Percentiles rank a stretch among this genome's conserved stretches.
Conservation (phyloP, 2,888 invertebrate species). For the Crepidodera aurea region DNA sequence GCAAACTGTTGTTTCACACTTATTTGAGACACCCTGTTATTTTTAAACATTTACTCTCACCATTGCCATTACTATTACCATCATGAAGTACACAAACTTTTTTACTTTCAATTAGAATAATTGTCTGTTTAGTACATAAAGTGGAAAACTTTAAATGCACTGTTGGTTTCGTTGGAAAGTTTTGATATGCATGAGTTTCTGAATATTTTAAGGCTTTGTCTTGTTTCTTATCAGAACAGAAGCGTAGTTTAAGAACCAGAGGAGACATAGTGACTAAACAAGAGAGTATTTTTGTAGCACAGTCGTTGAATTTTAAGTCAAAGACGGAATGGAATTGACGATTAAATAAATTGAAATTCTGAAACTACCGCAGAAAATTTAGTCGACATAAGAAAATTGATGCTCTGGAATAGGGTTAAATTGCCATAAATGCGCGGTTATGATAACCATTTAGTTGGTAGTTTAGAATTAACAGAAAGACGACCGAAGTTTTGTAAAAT, state of each 20-base stretch:
- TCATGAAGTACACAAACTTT: background rate
- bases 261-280: background rate
- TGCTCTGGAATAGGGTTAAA: too few relatives aligned
- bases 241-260: background rate
- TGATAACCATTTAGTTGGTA: too few relatives aligned
- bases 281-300: background rate
- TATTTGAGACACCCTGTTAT: background rate
- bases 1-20: too few relatives aligned
- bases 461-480: too few relatives aligned
- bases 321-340: too few relatives aligned
- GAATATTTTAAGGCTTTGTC: conserved; percentile 51
- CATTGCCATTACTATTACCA: conserved; percentile 2
- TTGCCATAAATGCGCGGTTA: too few relatives aligned
- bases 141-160: conserved; percentile 24
- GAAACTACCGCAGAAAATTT: too few relatives aligned
- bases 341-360: too few relatives aligned
- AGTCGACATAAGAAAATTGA: too few relatives aligned
- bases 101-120: conserved; percentile 14
- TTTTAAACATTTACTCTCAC: background rate
- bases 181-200: conserved; percentile 51
- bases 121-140: conserved; percentile 10
- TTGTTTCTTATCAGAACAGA: conserved; percentile 34
- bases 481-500: too few relatives aligned
- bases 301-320: background rate
- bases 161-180: conserved; percentile 25